phyloP scores from a whole-genome alignment of 2,113 vertebrate species.

The Castor canadensis region DNA sequence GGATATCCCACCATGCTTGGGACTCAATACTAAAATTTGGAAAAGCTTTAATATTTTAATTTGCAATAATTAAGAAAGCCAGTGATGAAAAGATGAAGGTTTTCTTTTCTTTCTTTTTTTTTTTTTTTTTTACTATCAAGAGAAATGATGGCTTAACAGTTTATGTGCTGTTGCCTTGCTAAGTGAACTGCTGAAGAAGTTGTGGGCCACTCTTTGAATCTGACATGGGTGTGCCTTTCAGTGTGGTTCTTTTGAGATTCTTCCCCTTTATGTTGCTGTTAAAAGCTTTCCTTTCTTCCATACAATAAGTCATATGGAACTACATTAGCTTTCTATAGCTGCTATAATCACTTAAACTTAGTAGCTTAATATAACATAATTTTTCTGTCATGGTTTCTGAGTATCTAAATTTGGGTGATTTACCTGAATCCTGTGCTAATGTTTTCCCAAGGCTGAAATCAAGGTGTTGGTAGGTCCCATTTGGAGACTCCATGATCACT shows the following conservation, averaged over 20 bases:
- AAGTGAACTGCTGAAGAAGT: not conserved
- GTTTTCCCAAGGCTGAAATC: not conserved
- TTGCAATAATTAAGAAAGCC: not conserved
- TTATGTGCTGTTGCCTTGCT: not conserved
- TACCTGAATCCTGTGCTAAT: not conserved
- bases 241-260: not conserved
- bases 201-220: not conserved
- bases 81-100: not conserved
- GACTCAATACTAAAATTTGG: not conserved
- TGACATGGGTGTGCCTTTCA: not conserved
- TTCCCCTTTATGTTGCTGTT: not conserved
- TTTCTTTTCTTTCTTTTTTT: no score
- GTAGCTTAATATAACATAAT: not conserved
- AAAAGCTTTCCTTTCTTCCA: not conserved
- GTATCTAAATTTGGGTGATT: not conserved
- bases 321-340: not conserved
- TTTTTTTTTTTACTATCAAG: not conserved
- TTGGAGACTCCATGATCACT: not conserved
- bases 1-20: not conserved
- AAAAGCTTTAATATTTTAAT: not conserved
- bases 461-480: no score
- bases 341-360: not conserved
- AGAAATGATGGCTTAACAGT: not conserved
- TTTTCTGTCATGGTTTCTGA: not conserved
- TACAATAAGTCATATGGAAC: not conserved